phyloP scores from a whole-genome alignment of 2,113 vertebrate species.

The Cyanocitta stelleri region DNA sequence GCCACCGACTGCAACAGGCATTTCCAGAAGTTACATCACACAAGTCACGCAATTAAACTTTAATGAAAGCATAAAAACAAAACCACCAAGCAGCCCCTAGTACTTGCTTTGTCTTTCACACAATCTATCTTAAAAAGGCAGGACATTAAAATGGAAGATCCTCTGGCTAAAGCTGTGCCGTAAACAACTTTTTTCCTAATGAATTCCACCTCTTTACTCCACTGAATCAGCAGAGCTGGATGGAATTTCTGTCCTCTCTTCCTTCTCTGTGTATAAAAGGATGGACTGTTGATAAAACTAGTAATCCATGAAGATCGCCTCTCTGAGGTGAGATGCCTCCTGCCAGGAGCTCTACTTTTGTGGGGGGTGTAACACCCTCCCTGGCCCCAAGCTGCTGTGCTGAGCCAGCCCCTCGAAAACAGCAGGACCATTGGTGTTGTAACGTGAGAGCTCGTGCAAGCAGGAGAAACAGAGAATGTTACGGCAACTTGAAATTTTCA shows the following conservation, averaged over 20 bases:
- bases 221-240: conserved; percentile 51
- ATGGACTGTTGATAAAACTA: conserved; percentile 28
- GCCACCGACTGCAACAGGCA: conserved; percentile 67
- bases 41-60: conserved; percentile 75
- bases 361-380: neutral
- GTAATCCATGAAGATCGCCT: neutral
- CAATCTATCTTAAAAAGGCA: conserved; percentile 61
- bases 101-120: conserved; percentile 75
- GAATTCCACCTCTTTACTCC: conserved; percentile 68
- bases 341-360: neutral
- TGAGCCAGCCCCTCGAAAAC: neutral
- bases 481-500: fast-evolving
- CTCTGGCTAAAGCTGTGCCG: conserved; percentile 52
- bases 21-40: conserved; percentile 79
- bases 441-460: neutral
- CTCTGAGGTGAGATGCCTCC: neutral
- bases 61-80: conserved; percentile 68
- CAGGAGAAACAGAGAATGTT: neutral
- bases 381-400: neutral
- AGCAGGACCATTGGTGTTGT: fast-evolving
- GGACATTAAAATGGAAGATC: conserved; percentile 69
- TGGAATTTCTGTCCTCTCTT: conserved; percentile 46
- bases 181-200: conserved; percentile 72
- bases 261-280: conserved; percentile 1
- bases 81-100: conserved; percentile 40